Base-by-base conservation (phyloP, 2,797 vertebrate species). In the Brachyrhaphis roseni region DNA sequence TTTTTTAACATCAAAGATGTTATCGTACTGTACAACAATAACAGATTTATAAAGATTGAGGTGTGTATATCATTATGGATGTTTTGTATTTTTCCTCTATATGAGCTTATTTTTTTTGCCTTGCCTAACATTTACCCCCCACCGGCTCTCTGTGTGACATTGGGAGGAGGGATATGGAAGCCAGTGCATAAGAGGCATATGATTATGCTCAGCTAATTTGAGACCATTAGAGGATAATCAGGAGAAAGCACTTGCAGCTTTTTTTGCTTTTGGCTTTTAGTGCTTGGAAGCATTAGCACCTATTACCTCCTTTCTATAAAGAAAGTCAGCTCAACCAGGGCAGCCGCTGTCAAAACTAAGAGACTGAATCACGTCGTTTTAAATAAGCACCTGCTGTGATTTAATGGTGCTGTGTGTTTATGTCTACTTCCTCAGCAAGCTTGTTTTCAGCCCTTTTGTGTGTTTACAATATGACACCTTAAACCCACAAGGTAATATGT, bases 141-240 rank as follows among this genome's bases (percentile, higher is more conserved):
- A 43, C 78, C 74, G 78, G 75, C 80, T 87, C 81, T 74, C 84
- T 83, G 75, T 74, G 82, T 91, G 90, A 90, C 91, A 90, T 89
- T 87, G 82, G 49, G 78, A 87, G 49, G 76, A 87, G 74, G 80
- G 88, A 93, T 88, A 90, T 85, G 71, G 86, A 81, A 81, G 77
- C 15, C 20, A 82, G 81, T 77, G 83, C 23, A 77, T 83, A 77
- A 80, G 85, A 88, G 82, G 86, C 51, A 76, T 87, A 80, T 76
- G 82, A 93, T 93, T 92, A 93, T 80, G 82, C 78, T 89, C 77
- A 77, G 84, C 86, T 91, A 91, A 94, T 94, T 92, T 93, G 81
- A 88, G 91, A 86, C 91, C 90, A 93, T 91, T 92, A 91, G 85
- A 84, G 85, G 84, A 90, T 91, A 94, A 94, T 93, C 88, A 92